Evolutionary conservation across 2,797 vertebrate species (phyloP).

Genomic region (Sternarchorhynchus goeldii): DNA sequence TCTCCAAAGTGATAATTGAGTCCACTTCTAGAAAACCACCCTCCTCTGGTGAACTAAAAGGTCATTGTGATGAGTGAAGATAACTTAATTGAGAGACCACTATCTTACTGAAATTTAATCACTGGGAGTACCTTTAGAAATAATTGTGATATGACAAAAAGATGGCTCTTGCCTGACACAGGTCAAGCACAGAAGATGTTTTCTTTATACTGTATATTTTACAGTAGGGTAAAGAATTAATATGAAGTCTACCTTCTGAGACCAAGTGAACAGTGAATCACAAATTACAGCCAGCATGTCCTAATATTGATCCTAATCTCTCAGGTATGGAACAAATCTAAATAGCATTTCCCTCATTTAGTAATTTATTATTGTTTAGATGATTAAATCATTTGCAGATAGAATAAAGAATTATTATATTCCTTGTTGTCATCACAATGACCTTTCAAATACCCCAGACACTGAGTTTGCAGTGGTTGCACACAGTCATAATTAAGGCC

Average conservation of each 20-base stretch:
- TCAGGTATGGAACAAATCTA: slow-evolving; percentile 1
- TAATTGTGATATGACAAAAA: background rate
- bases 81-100: slow-evolving; percentile 3
- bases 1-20: slow-evolving; percentile 48
- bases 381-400: slow-evolving; percentile 11
- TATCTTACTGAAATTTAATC: background rate
- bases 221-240: slow-evolving; percentile 25
- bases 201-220: background rate
- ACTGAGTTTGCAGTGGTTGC: background rate
- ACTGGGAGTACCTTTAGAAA: background rate
- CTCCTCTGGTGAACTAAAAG: slow-evolving; percentile 38
- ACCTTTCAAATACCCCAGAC: slow-evolving; percentile 1
- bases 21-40: slow-evolving; percentile 28
- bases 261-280: slow-evolving; percentile 24
- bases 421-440: slow-evolving; percentile 15
- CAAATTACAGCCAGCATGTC: slow-evolving; percentile 21
- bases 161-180: slow-evolving; percentile 3
- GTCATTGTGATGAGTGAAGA: slow-evolving; percentile 19
- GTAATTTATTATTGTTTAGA: background rate
- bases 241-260: slow-evolving; percentile 23
- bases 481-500: background rate
- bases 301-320: slow-evolving; percentile 21
- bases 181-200: background rate
- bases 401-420: background rate
- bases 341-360: background rate